Percentiles rank a stretch among this genome's conserved stretches.
Evolutionary conservation across 2,797 vertebrate genomes (phyloP).

Genomic region (Pachyuromys duprasi): DNA sequence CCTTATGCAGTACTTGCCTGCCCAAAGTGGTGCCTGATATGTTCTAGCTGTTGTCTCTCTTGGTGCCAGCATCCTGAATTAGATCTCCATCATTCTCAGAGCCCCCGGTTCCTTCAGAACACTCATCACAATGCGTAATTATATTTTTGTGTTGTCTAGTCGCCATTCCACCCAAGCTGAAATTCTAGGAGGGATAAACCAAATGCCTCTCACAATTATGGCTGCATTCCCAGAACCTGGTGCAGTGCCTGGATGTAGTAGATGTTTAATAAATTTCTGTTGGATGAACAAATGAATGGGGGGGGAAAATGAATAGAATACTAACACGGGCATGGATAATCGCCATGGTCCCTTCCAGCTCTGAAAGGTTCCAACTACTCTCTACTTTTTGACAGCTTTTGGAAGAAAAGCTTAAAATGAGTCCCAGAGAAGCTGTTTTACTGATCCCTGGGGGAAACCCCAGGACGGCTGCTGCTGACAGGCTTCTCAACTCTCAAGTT

Average conservation of each 20-base stretch:
- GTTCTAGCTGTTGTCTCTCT: neutral
- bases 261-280: conserved; percentile 65
- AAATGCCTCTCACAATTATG: conserved; percentile 51
- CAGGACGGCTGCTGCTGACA: conserved; percentile 59
- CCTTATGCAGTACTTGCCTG: neutral
- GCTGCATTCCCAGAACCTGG: conserved; percentile 50
- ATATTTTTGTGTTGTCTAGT: conserved; percentile 31
- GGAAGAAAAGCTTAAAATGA: conserved; percentile 72
- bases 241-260: conserved; percentile 55
- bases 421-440: conserved; percentile 60
- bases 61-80: neutral
- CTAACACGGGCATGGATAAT: neutral
- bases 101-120: neutral
- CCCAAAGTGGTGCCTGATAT: neutral
- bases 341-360: conserved; percentile 64
- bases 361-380: conserved; percentile 54
- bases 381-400: conserved; percentile 68
- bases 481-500: conserved; percentile 68
- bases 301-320: conserved; percentile 35
- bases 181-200: conserved; percentile 51
- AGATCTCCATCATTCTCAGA: conserved; percentile 8
- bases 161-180: conserved; percentile 19
- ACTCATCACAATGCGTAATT: neutral
- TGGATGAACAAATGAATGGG: conserved; percentile 44
- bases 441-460: conserved; percentile 35